These are phyloP conservation scores for Apis cerana DNA, from an alignment of 1,140 invertebrate species.

Conservation along the genomic window DNA sequence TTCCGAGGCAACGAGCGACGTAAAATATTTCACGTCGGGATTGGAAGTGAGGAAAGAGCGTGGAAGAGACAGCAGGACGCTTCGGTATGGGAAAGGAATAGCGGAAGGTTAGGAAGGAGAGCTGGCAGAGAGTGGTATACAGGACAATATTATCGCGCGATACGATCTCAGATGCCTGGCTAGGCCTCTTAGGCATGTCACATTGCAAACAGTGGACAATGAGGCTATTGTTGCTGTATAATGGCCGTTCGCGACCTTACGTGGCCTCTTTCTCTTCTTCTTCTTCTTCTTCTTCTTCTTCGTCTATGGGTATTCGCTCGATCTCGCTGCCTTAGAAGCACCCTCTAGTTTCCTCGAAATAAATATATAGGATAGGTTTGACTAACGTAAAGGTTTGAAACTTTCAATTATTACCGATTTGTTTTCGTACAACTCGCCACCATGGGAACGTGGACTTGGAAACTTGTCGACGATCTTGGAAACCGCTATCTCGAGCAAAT, in stretches of 20 bases:
- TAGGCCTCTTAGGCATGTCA: slow-evolving; percentile 72
- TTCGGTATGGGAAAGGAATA: slow-evolving; percentile 52
- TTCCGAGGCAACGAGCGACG: slow-evolving; percentile 23
- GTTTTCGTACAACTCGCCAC: too few relatives aligned
- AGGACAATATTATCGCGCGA: slow-evolving; percentile 75
- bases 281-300: slow-evolving; percentile 13
- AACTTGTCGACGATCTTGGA: too few relatives aligned
- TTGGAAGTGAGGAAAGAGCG: slow-evolving; percentile 46
- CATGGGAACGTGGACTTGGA: too few relatives aligned
- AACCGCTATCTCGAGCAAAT: too few relatives aligned
- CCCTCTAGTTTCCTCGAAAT: slow-evolving; percentile 36
- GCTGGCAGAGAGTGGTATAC: slow-evolving; percentile 56
- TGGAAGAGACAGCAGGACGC: slow-evolving; percentile 50
- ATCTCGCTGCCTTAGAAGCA: slow-evolving; percentile 31
- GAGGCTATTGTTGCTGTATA: slow-evolving; percentile 77
- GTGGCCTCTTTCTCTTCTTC: slow-evolving; percentile 66
- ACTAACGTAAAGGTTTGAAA: too few relatives aligned
- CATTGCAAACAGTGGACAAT: slow-evolving; percentile 77
- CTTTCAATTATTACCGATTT: too few relatives aligned
- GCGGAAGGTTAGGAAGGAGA: slow-evolving; percentile 65
- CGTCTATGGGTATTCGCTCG: slow-evolving; percentile 35
- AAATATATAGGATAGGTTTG: slow-evolving; percentile 10
- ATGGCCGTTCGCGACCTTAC: slow-evolving; percentile 73
- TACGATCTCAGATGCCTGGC: slow-evolving; percentile 72
- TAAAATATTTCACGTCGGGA: slow-evolving; percentile 40